phyloP scores from a whole-genome alignment of 2,888 invertebrate genomes.

The Phania funesta region DNA sequence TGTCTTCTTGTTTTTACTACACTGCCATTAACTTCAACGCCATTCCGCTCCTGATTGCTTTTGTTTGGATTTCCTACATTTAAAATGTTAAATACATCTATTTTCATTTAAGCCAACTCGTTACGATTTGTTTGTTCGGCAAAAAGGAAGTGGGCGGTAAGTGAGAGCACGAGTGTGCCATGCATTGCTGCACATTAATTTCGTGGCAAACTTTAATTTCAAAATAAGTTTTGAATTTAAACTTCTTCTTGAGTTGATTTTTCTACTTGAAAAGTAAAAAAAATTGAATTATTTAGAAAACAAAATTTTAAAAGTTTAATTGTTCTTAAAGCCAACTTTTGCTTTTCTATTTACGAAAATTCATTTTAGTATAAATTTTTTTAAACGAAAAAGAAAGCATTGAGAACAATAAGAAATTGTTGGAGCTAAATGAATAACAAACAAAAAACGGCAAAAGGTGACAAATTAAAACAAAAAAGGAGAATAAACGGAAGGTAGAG shows the following conservation, averaged over 20 bases:
- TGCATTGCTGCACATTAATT: conserved; percentile 33
- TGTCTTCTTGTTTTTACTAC: background rate
- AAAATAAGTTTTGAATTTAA: conserved; percentile 42
- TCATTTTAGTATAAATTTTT: background rate
- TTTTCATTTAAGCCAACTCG: background rate
- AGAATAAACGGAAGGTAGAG: no score
- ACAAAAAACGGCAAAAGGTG: no score
- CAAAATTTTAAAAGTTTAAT: conserved; percentile 40
- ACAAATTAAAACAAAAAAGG: no score
- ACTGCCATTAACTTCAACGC: background rate
- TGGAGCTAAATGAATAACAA: no score
- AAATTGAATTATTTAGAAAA: conserved; percentile 38
- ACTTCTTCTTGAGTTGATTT: background rate
- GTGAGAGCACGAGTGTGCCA: background rate
- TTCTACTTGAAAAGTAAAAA: background rate
- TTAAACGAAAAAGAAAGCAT: no score
- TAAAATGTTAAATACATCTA: conserved; percentile 12
- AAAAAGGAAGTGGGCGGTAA: background rate
- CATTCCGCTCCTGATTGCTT: conserved; percentile 3
- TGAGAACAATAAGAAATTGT: no score
- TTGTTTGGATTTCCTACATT: background rate
- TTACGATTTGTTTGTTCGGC: background rate
- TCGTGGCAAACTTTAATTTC: conserved; percentile 31
- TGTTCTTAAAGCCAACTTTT: conserved; percentile 33
- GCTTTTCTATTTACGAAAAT: background rate